Conservation (phyloP, 53 echinoderm and acorn worm species). For the Paracentrotus lividus region DNA sequence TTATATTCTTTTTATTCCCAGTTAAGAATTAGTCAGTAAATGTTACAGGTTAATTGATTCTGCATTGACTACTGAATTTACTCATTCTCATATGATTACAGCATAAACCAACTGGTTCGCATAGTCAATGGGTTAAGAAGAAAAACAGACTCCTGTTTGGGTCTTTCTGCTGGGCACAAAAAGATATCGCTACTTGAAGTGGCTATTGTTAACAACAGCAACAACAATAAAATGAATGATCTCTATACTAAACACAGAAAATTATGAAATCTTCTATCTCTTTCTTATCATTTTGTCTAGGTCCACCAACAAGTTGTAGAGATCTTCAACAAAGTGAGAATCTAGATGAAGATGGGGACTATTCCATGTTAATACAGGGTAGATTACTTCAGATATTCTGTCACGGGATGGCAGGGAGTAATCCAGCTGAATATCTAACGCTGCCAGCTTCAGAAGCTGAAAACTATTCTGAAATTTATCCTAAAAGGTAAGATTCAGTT, state of each 20-base stretch:
- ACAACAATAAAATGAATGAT: too few species aligned
- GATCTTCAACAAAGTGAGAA: conserved; percentile 83
- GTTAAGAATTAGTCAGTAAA: too few species aligned
- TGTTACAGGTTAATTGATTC: too few species aligned
- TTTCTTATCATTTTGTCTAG: conserved; percentile 44
- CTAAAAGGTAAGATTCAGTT: conserved; percentile 85
- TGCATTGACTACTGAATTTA: too few species aligned
- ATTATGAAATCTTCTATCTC: neutral
- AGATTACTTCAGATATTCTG: conserved; percentile 86
- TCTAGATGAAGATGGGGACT: conserved; percentile 83
- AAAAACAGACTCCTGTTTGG: too few species aligned
- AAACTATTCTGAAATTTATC: conserved; percentile 98
- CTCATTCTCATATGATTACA: too few species aligned
- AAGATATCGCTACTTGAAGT: too few species aligned
- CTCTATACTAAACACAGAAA: neutral
- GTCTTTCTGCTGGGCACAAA: too few species aligned
- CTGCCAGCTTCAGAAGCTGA: conserved; percentile 88
- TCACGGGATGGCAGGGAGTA: conserved; percentile 81
- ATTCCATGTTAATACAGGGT: conserved; percentile 87
- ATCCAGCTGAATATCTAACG: conserved; percentile 86
- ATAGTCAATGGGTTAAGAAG: too few species aligned
- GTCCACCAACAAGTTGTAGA: conserved; percentile 89
- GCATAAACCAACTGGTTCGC: too few species aligned
- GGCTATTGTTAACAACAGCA: too few species aligned
- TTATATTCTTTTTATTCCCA: too few species aligned